phyloP scores from a whole-genome alignment of 2,113 vertebrate genomes.

The Daubentonia madagascariensis region DNA sequence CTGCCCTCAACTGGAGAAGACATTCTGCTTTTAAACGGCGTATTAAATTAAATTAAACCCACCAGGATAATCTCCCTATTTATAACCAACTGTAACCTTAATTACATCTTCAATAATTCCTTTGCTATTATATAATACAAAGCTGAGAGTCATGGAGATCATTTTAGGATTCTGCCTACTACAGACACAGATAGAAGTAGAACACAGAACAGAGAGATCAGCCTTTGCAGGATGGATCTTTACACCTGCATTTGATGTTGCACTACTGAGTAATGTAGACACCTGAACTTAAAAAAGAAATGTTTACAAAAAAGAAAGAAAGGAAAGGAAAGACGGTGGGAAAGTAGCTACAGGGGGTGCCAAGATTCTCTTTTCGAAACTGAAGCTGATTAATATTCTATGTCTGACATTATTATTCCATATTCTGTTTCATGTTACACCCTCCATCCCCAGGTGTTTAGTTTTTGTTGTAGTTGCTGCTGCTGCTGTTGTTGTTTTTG shows the following conservation, averaged over 20 bases:
- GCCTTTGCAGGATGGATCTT: background rate
- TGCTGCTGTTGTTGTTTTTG: background rate
- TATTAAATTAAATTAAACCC: background rate
- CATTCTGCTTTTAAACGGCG: background rate
- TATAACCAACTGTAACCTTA: background rate
- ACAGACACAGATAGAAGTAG: background rate
- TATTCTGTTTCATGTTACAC: background rate
- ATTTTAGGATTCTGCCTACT: background rate
- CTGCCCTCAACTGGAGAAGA: background rate
- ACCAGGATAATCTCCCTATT: background rate
- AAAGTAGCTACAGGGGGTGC: background rate
- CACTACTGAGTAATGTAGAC: background rate
- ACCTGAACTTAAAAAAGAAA: background rate
- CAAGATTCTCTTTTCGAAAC: background rate
- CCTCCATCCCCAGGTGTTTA: background rate
- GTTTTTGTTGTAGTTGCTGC: background rate
- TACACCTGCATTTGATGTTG: background rate
- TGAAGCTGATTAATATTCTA: background rate
- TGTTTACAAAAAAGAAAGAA: too few relatives aligned
- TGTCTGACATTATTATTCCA: background rate
- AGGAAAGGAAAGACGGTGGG: background rate
- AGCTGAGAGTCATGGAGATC: background rate
- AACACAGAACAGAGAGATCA: background rate
- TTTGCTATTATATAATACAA: background rate
- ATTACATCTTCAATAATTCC: background rate